Base-by-base conservation (phyloP, 2,113 vertebrate species). In the Ploceus nigricollis region DNA sequence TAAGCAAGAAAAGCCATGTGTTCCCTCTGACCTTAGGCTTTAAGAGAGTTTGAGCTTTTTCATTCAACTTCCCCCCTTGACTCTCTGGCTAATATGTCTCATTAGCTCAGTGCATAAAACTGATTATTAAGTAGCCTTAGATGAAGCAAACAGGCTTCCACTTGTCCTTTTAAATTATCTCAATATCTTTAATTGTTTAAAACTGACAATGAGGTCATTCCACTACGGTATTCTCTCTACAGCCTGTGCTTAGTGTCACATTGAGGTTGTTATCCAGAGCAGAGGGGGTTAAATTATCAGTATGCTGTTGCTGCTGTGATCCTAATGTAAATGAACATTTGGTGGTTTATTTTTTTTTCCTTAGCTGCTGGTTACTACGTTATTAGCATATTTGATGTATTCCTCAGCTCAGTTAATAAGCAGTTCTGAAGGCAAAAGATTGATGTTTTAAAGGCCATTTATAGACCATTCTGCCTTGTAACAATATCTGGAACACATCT, bases 311-410 rank as follows among this genome's bases (percentile, higher is more conserved):
- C 82, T 3, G 21, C 87, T 97, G 94, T 96, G 95, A 96, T 95
- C 81, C 88, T 93, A 95, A 96, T 97, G 95, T 95, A 97, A 97
- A 97, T 96, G 93, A 94, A 95, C 93, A 95, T 93, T 96, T 96
- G 96, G 95, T 93, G 95, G 64, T 33, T 1, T 90, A 77, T 93
- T 63, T 94, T 92, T 73, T 94, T 92, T 93, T 94, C 64, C 80
- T 93, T 91, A 96, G 88, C 90, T 96, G 85, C 92, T 95, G 91
- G 92, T 95, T 92, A 86, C 93, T 92, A 92, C 10, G 28, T 88
- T 94, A 97, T 97, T 97, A 97, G 91, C 95, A 97, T 95, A 96
- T 97, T 96, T 97, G 95, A 97, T 96, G 86, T 93, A 89, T 96
- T 97, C 96, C 84, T 92, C 87, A 95, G 90, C 90, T 95, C 88